Conservation (phyloP, 2,888 invertebrate species). For the Minunthozetes semirufus region DNA sequence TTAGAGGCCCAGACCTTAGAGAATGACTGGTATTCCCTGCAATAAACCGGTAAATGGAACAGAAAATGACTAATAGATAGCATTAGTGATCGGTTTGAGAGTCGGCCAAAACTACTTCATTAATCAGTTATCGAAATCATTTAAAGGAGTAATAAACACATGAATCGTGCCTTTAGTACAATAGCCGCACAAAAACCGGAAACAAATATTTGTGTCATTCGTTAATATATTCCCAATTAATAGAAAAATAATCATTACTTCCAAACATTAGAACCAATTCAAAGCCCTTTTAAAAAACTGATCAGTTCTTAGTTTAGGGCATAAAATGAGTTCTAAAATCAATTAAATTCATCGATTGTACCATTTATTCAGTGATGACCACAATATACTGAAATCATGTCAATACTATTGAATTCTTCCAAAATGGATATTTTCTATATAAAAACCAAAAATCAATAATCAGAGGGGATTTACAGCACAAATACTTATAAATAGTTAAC, state of each 20-base stretch:
- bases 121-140: background rate
- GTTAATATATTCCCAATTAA: background rate
- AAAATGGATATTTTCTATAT: background rate
- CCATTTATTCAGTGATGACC: background rate
- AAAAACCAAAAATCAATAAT: too few species aligned
- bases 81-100: background rate
- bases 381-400: background rate
- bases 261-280: background rate
- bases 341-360: too few species aligned
- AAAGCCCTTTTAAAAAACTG: background rate
- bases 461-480: too few species aligned
- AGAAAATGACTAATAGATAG: too few species aligned
- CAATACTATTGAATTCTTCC: slow-evolving; percentile 7
- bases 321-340: too few species aligned
- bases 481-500: too few species aligned
- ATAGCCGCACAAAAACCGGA: background rate
- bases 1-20: too few species aligned
- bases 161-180: background rate
- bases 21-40: too few species aligned
- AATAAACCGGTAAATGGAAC: too few species aligned
- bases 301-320: background rate
- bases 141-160: background rate
- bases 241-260: background rate
- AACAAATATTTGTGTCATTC: slow-evolving; percentile 11
- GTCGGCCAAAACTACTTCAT: background rate